Evolutionary conservation across 2,113 vertebrate genomes (phyloP).

Genomic region (Crotophaga sulcirostris): DNA sequence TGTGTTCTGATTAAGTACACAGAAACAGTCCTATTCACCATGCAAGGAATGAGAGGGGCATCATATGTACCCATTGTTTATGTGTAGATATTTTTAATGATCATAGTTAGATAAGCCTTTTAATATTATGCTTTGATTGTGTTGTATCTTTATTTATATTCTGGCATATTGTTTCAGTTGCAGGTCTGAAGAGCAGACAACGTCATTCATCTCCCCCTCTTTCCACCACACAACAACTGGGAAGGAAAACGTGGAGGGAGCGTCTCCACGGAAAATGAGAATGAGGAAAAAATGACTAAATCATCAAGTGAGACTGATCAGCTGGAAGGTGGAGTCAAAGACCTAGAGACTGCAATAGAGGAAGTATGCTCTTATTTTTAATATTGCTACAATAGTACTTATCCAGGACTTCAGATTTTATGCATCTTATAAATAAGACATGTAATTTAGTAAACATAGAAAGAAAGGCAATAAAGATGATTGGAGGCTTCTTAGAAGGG

Average conservation of each 20-base stretch:
- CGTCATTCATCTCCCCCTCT: neutral
- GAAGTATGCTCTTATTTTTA: neutral
- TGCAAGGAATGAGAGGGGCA: conserved; percentile 46
- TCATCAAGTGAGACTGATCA: neutral
- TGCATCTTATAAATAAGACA: neutral
- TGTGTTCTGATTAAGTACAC: conserved; percentile 73
- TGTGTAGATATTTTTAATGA: conserved; percentile 42
- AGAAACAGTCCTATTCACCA: conserved; percentile 52
- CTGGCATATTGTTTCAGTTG: neutral
- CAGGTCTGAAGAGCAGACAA: neutral
- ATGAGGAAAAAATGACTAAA: neutral
- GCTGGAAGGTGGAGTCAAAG: neutral
- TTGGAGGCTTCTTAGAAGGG: neutral
- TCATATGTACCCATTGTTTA: conserved; percentile 58
- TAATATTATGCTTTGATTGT: conserved; percentile 49
- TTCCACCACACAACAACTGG: neutral
- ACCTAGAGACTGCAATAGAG: neutral
- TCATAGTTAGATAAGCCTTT: conserved; percentile 36
- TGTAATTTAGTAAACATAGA: neutral
- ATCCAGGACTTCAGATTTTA: neutral
- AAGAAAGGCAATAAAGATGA: neutral
- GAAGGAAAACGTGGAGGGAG: neutral
- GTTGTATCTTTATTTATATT: conserved; percentile 33
- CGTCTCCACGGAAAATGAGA: neutral
- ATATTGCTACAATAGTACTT: neutral